phyloP scores from a whole-genome alignment of 2,797 vertebrate species.

The Enteromius fasciolatus region DNA sequence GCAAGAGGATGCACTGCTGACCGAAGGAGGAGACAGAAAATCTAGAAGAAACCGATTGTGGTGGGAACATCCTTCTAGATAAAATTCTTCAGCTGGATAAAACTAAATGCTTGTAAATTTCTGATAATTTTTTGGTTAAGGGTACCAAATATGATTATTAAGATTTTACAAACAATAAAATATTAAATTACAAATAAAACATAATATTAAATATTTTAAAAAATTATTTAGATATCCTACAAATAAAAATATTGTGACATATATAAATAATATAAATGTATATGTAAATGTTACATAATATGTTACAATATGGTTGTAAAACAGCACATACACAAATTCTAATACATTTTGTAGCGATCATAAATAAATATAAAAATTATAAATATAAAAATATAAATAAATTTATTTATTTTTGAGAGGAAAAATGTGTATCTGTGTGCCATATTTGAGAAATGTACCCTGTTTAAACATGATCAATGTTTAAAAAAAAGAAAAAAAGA shows the following conservation, averaged over 20 bases:
- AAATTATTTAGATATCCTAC: not conserved
- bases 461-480: not conserved
- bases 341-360: too few species aligned
- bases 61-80: not conserved
- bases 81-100: not conserved
- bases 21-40: not conserved
- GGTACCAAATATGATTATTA: not conserved
- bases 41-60: not conserved
- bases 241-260: not conserved
- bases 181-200: too few species aligned
- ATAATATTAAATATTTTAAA: too few species aligned
- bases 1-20: not conserved
- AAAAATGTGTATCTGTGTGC: not conserved
- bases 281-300: too few species aligned
- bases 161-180: not conserved
- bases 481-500: not conserved
- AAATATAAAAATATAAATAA: too few species aligned
- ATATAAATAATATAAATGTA: too few species aligned
- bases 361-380: too few species aligned
- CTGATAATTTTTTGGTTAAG: too few species aligned
- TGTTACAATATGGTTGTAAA: too few species aligned
- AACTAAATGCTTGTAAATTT: not conserved
- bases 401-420: not conserved
- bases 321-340: too few species aligned
- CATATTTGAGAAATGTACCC: not conserved